Base-by-base conservation (phyloP, 30 jellyfish, hydroid and myxozoan genomes). In the Morbakka virulenta region DNA sequence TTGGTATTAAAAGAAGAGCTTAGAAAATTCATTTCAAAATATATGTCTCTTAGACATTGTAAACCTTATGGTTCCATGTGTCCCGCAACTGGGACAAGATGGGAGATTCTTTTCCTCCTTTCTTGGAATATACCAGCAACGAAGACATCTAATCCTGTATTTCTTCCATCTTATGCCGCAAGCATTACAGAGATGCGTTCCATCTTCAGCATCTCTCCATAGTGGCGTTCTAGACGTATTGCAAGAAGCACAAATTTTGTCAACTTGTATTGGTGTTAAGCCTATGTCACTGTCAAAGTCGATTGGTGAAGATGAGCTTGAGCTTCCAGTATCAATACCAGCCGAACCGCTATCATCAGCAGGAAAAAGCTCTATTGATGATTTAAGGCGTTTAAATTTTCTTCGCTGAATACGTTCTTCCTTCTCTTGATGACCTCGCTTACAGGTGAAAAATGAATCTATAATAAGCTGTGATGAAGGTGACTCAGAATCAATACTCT, bases 161-260 rank as follows among this genome's bases (percentile, higher is more conserved):
- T 90, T 90, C 79, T 80, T 90, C 96, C 95, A 90, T 36, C 97
- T 62, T 41, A 90, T 90, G 28, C 97, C 97, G 53, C 97, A 90
- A 22, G 97, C 97, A 75, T 90, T 90, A 79, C 97, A 90, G 27
- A 90, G 89, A 64, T 79, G 95, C 3, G 90, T 90, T 17, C 97
- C 97, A 72, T 90, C 96, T 36, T 90, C 96, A 0, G 97, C 89
- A 67, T 90, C 97, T 32, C 97, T 52, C 97, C 97, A 90, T 67
- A 84, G 48, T 6, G 96, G 96, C 4, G 97, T 90, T 73, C 74
- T 74, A 75, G 66, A 81, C 1, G 97, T 84, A 4, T 93, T 77
- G 62, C 97, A 90, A 0, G 96, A 83, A 2, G 89, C 87, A 67
- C 97, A 90, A 61, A 75, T 89, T 31, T 90, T 90, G 22, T 77